phyloP scores from a whole-genome alignment of 2,888 invertebrate genomes.

The Perdita meconis region DNA sequence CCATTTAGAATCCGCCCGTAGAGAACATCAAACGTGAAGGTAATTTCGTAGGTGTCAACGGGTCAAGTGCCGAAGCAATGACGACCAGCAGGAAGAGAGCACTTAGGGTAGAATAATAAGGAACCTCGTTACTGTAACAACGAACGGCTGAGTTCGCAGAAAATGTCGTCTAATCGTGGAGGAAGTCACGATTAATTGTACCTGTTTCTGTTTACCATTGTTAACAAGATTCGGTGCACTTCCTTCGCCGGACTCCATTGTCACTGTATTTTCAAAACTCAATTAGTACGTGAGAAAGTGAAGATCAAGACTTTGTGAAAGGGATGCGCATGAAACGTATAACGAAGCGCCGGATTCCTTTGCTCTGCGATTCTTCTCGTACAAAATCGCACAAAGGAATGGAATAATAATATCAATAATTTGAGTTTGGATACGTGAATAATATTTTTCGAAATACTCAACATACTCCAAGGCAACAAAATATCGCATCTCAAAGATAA shows the following conservation, averaged over 20 bases:
- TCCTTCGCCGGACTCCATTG: not conserved
- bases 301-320: too few relatives aligned
- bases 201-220: conserved; percentile 1
- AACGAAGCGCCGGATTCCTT: not conserved
- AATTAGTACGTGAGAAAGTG: too few relatives aligned
- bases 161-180: conserved; percentile 46
- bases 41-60: conserved; percentile 54
- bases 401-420: too few relatives aligned
- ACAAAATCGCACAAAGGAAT: too few relatives aligned
- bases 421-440: too few relatives aligned
- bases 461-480: too few relatives aligned
- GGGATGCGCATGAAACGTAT: not conserved
- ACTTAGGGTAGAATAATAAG: conserved; percentile 62
- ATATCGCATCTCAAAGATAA: too few relatives aligned
- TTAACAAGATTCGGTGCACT: not conserved
- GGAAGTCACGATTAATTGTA: conserved; percentile 25
- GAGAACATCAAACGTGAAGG: conserved; percentile 40
- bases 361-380: too few relatives aligned
- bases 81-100: conserved; percentile 51
- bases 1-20: conserved; percentile 9
- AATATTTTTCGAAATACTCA: too few relatives aligned
- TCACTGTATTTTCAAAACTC: not conserved
- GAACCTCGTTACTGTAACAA: conserved; percentile 58
- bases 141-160: conserved; percentile 36
- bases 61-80: conserved; percentile 50